Evolutionary conservation across 2,888 invertebrate species (phyloP).

Genomic region (Serrognathus titanus): DNA sequence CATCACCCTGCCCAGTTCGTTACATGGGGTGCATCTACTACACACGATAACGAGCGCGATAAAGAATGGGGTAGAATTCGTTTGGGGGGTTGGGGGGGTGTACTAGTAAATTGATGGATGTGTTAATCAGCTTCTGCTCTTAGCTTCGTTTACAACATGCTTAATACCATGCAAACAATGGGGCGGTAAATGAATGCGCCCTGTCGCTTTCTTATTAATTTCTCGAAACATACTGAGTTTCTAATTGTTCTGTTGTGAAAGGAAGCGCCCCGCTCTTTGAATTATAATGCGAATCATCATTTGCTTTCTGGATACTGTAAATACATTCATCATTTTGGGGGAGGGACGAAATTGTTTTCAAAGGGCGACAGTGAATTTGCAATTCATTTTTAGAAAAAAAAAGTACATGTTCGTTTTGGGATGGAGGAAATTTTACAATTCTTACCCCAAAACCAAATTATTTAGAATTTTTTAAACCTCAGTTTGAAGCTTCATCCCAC

Average conservation of each 20-base stretch:
- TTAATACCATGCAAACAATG: constrained; percentile 8
- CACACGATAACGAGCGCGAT: constrained; percentile 1
- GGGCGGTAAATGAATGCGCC: neutral
- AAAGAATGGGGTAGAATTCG: neutral
- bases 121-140: constrained; percentile 10
- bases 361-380: no score
- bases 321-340: no score
- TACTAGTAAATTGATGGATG: constrained; percentile 11
- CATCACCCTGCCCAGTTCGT: constrained; percentile 10
- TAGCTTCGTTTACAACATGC: constrained; percentile 4
- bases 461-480: no score
- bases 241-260: neutral
- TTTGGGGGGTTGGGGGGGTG: neutral
- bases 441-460: no score
- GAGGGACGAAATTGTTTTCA: no score
- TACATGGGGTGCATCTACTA: neutral
- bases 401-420: no score
- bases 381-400: no score
- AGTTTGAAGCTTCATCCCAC: no score
- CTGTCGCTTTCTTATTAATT: neutral
- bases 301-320: no score
- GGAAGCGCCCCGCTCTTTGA: no score
- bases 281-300: no score
- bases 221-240: neutral
- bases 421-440: no score